Percentiles rank a stretch among this genome's conserved stretches.
These are phyloP conservation scores for Sphaerophoria taeniata DNA, from an alignment of 2,888 invertebrate genomes.

Conservation along the genomic window DNA sequence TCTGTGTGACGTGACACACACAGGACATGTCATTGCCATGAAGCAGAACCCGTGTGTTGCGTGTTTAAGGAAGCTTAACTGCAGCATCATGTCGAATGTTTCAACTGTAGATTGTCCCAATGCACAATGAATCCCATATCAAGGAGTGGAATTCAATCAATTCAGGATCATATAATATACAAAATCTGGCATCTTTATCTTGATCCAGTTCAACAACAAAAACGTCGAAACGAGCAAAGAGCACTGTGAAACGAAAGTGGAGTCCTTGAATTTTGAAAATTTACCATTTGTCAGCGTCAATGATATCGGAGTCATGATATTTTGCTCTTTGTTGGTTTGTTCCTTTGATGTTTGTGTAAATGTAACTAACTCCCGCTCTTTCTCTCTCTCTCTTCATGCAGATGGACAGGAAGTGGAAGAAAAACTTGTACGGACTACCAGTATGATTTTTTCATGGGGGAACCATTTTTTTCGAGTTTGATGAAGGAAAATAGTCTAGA, in stretches of 20 bases:
- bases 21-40: slow-evolving; percentile 62
- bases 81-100: slow-evolving; percentile 60
- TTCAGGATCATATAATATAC: slow-evolving; percentile 56
- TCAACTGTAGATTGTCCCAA: background rate
- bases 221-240: background rate
- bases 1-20: slow-evolving; percentile 9
- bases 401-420: background rate
- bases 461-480: too few species aligned
- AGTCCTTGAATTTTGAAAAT: slow-evolving; percentile 63
- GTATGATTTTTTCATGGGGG: too few species aligned
- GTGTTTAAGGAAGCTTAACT: slow-evolving; percentile 55
- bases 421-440: too few species aligned
- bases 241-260: slow-evolving; percentile 40
- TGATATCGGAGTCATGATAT: slow-evolving; percentile 66
- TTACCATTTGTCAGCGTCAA: slow-evolving; percentile 71
- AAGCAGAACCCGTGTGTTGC: slow-evolving; percentile 38
- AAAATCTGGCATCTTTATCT: slow-evolving; percentile 17
- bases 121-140: slow-evolving; percentile 42
- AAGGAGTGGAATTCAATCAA: slow-evolving; percentile 69
- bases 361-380: too few species aligned
- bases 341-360: background rate
- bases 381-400: background rate
- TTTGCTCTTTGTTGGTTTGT: slow-evolving; percentile 36
- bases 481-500: too few species aligned
- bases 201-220: slow-evolving; percentile 26